Conservation (phyloP, 1,140 invertebrate species). For the Popillia japonica region DNA sequence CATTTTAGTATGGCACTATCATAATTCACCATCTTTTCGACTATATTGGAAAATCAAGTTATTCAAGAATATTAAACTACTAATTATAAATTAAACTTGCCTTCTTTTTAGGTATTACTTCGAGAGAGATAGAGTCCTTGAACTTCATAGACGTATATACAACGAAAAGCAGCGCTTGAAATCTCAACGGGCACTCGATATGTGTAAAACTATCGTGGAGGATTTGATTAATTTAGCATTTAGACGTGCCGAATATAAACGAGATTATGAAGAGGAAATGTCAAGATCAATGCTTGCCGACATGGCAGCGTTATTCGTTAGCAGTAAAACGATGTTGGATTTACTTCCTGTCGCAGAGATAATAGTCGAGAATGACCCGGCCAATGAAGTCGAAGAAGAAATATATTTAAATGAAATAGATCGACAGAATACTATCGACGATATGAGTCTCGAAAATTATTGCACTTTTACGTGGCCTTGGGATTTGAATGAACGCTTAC, state of each 20-base stretch:
- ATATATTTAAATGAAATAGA: slow-evolving; percentile 47
- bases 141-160: slow-evolving; percentile 63
- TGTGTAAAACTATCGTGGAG: slow-evolving; percentile 63
- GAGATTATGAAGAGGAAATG: slow-evolving; percentile 59
- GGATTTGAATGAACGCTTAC: slow-evolving; percentile 48
- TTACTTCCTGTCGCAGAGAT: slow-evolving; percentile 46
- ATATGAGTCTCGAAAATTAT: slow-evolving; percentile 60
- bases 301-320: slow-evolving; percentile 65
- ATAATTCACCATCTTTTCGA: no score
- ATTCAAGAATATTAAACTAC: no score
- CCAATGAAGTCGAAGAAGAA: slow-evolving; percentile 44
- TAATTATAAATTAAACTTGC: no score
- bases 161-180: slow-evolving; percentile 62
- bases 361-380: slow-evolving; percentile 38
- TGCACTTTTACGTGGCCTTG: slow-evolving; percentile 55
- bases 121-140: slow-evolving; percentile 63
- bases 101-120: slow-evolving; percentile 60
- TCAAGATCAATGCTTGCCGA: slow-evolving; percentile 62
- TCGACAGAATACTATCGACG: slow-evolving; percentile 54
- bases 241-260: slow-evolving; percentile 63
- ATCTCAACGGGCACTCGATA: slow-evolving; percentile 59
- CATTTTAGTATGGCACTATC: no score
- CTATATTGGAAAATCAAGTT: no score
- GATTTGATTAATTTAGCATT: slow-evolving; percentile 65
- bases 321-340: slow-evolving; percentile 64